These are phyloP conservation scores for Heliothis subflexa DNA, from an alignment of 1,140 invertebrate genomes.

Conservation along the genomic window DNA sequence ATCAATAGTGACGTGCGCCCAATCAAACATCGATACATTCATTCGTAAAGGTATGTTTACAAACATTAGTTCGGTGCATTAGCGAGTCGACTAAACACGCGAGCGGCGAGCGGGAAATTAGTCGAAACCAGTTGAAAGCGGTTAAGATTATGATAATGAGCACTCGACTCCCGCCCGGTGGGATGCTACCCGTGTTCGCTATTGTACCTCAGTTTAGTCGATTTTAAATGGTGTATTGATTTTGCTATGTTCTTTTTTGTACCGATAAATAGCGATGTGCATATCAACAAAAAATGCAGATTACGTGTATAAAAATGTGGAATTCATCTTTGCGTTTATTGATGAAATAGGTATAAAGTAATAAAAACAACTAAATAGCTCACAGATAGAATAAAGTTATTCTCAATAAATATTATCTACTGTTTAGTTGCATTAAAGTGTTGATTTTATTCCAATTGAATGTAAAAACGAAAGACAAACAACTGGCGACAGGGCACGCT, in stretches of 20 bases:
- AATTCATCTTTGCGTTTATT: constrained; percentile 9
- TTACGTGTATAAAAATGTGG: background rate
- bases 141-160: constrained; percentile 49
- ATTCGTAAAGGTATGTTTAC: constrained; percentile 43
- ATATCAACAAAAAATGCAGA: background rate
- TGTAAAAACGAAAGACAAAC: constrained; percentile 30
- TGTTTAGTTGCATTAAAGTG: constrained; percentile 19
- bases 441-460: constrained; percentile 30
- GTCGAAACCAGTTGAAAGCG: constrained; percentile 48
- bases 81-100: constrained; percentile 42
- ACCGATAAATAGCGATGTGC: background rate
- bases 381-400: background rate
- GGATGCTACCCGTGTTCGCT: constrained; percentile 44
- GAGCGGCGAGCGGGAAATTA: constrained; percentile 47
- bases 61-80: constrained; percentile 37
- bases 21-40: constrained; percentile 42
- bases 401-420: constrained; percentile 5
- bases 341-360: background rate
- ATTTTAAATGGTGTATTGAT: constrained; percentile 36
- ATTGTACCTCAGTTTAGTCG: constrained; percentile 38
- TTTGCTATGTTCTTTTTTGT: background rate
- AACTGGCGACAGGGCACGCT: background rate
- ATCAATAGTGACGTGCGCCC: constrained; percentile 36
- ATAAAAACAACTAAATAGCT: constrained; percentile 1
- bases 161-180: constrained; percentile 31